These are phyloP conservation scores for Pristis pectinata DNA, from an alignment of 2,797 vertebrate species.

Conservation along the genomic window DNA sequence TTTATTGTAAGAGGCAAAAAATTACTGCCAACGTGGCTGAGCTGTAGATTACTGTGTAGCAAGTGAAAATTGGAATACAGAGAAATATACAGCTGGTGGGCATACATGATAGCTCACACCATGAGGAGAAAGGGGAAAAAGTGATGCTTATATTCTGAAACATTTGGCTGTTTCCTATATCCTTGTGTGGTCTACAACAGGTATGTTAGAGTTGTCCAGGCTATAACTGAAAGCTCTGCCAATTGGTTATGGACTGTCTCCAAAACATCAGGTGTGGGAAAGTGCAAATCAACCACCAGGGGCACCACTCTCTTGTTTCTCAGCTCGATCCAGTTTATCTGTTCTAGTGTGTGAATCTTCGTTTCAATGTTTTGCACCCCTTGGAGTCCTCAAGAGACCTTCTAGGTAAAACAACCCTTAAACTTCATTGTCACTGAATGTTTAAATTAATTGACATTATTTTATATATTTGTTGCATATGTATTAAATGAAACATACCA, in stretches of 20 bases:
- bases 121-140: neutral
- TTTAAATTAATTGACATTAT: neutral
- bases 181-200: neutral
- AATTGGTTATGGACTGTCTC: too few relatives aligned
- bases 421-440: neutral
- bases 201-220: neutral
- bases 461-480: neutral
- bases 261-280: neutral
- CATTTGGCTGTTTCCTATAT: neutral
- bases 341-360: neutral
- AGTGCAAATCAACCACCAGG: neutral
- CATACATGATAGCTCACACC: neutral
- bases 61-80: neutral
- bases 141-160: neutral
- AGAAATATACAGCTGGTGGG: neutral
- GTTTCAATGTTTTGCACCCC: neutral
- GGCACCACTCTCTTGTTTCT: neutral
- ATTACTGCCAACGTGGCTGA: neutral
- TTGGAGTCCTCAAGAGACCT: neutral
- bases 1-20: neutral
- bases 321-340: too few relatives aligned
- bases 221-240: neutral
- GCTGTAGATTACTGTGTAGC: neutral
- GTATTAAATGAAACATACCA: neutral
- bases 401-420: neutral